Evolutionary conservation across 1,140 invertebrate genomes (phyloP).

Genomic region (Drosophila subpulchrella): DNA sequence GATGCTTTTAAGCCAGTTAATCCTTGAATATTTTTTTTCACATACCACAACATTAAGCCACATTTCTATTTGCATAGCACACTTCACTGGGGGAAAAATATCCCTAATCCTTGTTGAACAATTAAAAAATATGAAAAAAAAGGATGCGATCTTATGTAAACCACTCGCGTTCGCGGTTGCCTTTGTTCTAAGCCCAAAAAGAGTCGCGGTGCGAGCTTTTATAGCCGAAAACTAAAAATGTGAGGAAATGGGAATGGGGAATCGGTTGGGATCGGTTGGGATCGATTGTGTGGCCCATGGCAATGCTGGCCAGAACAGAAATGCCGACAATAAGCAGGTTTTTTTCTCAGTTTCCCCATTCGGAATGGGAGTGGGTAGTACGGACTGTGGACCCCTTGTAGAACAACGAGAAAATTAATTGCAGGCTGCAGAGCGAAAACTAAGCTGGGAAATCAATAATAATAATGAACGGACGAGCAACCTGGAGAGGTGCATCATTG

Average conservation of each 20-base stretch:
- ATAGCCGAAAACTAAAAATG: conserved; percentile 33
- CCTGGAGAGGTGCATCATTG: conserved; percentile 64
- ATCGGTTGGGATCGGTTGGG: conserved; percentile 8
- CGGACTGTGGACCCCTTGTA: conserved; percentile 10
- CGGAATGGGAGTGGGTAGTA: background rate
- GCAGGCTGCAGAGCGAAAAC: conserved; percentile 67
- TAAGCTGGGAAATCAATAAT: conserved; percentile 81
- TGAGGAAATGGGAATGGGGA: conserved; percentile 1
- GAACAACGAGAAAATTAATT: conserved; percentile 79
- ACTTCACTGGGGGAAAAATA: conserved; percentile 11
- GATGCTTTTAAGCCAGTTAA: too few species aligned
- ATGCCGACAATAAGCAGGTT: conserved; percentile 43
- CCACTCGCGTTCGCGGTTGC: conserved; percentile 63
- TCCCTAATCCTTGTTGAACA: conserved; percentile 18
- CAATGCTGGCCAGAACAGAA: conserved; percentile 48
- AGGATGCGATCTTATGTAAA: conserved; percentile 2
- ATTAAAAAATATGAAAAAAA: conserved; percentile 23
- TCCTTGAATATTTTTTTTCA: background rate
- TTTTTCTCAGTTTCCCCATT: conserved; percentile 8
- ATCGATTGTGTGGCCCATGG: conserved; percentile 39
- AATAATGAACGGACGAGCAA: conserved; percentile 66
- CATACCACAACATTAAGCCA: conserved; percentile 65
- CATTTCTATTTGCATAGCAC: conserved; percentile 25
- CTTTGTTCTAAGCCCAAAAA: conserved; percentile 75
- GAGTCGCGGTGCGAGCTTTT: conserved; percentile 63